These are phyloP conservation scores for Zygogramma bicolorata DNA, from an alignment of 2,888 invertebrate species.

Conservation along the genomic window DNA sequence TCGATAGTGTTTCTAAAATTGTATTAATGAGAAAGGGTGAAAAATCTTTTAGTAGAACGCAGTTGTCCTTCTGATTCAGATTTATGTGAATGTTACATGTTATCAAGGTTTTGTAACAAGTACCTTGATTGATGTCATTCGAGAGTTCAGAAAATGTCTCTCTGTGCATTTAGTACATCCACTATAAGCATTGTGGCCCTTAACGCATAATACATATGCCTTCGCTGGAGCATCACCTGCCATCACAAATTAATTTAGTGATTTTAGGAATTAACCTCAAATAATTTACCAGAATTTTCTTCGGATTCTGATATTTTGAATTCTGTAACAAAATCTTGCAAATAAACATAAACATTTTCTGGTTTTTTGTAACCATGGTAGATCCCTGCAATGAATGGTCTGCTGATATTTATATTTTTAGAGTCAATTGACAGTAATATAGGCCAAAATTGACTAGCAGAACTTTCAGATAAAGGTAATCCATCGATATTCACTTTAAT, in stretches of 20 bases:
- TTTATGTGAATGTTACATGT: not conserved
- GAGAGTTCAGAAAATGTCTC: not conserved
- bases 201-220: conserved; percentile 4
- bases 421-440: conserved; percentile 14
- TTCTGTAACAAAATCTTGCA: conserved; percentile 3
- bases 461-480: too few species aligned
- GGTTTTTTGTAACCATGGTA: too few species aligned
- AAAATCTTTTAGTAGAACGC: conserved; percentile 14
- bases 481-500: conserved; percentile 5
- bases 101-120: conserved; percentile 6
- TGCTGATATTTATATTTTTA: conserved; percentile 10
- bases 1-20: conserved; percentile 10
- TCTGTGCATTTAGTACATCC: conserved; percentile 12
- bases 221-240: too few species aligned
- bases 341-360: conserved; percentile 13
- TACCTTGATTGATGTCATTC: conserved; percentile 9
- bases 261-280: conserved; percentile 8
- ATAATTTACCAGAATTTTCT: conserved; percentile 9
- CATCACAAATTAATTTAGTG: conserved; percentile 12
- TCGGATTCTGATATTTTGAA: conserved; percentile 10
- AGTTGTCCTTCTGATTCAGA: too few species aligned
- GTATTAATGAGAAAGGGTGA: not conserved
- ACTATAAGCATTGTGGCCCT: conserved; percentile 11
- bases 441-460: too few species aligned
- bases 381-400: conserved; percentile 2